A percentile compares a stretch with the other conserved stretches of the same genome.
Evolutionary conservation across 2,113 vertebrate species (phyloP).

Genomic region (Semicossyphus pulcher): DNA sequence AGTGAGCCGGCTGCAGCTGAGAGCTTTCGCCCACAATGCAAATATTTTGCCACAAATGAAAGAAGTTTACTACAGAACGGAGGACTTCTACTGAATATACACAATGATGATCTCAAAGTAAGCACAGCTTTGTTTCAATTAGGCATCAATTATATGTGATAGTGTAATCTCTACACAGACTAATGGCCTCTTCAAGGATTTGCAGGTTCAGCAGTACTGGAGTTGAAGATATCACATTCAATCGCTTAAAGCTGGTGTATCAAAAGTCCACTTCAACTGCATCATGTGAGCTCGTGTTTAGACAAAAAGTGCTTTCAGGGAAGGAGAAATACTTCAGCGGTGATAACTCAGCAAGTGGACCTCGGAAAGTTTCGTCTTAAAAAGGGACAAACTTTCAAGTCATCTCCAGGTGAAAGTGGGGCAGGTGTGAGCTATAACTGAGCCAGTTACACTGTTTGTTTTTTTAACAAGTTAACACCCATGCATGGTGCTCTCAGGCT

Average conservation of each 20-base stretch:
- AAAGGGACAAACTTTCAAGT: constrained; percentile 24
- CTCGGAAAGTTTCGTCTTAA: constrained; percentile 7
- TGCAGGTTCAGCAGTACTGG: constrained; percentile 17
- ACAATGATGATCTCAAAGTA: not conserved
- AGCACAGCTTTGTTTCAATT: not conserved
- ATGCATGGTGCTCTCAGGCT: constrained; percentile 3
- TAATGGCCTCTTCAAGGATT: constrained; percentile 14
- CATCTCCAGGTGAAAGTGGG: constrained; percentile 20
- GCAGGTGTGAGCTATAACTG: constrained; percentile 25
- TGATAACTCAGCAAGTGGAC: constrained; percentile 25
- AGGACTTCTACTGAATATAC: not conserved
- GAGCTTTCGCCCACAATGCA: constrained; percentile 20
- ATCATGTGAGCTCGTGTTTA: constrained; percentile 5
- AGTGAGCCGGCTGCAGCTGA: constrained; percentile 39
- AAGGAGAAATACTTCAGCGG: constrained; percentile 15
- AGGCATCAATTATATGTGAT: not conserved
- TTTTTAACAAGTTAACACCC: constrained; percentile 16
- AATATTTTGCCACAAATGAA: constrained; percentile 14
- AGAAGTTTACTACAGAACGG: not conserved
- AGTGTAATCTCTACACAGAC: not conserved
- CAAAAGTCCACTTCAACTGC: constrained; percentile 3
- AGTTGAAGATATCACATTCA: constrained; percentile 37
- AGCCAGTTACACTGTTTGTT: constrained; percentile 14
- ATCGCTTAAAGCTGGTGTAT: constrained; percentile 15
- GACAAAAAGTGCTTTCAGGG: constrained; percentile 55